Conservation (phyloP, 2,113 vertebrate species). For the Pygoscelis adeliae region DNA sequence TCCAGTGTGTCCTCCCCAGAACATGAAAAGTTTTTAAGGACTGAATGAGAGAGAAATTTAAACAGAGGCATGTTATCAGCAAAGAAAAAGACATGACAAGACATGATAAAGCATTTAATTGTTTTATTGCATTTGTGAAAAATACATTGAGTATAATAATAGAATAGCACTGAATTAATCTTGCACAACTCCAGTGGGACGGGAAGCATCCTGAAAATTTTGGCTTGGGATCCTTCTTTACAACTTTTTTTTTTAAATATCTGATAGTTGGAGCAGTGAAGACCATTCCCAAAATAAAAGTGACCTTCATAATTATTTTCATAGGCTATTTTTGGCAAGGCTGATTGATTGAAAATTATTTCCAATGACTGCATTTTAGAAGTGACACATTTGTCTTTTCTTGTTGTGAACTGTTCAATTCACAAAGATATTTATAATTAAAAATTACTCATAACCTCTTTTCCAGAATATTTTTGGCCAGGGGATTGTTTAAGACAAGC, state of each 20-base stretch:
- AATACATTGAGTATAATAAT: neutral
- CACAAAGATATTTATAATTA: neutral
- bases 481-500: neutral
- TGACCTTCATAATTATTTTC: neutral
- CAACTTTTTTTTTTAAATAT: neutral
- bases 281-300: neutral
- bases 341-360: neutral
- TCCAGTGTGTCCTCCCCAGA: neutral
- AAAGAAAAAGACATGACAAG: neutral
- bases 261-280: neutral
- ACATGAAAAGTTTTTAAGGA: neutral
- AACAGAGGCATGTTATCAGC: neutral
- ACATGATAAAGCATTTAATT: neutral
- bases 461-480: neutral
- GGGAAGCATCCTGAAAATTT: neutral
- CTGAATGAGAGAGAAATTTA: neutral
- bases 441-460: neutral
- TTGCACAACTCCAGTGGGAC: neutral
- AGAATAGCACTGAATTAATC: neutral
- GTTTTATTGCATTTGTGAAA: neutral
- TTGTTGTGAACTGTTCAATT: neutral
- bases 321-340: neutral
- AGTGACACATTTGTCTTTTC: neutral
- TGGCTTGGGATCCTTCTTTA: neutral
- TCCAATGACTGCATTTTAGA: neutral